phyloP scores from a whole-genome alignment of 1,140 invertebrate species.

The Bombus terrestris region DNA sequence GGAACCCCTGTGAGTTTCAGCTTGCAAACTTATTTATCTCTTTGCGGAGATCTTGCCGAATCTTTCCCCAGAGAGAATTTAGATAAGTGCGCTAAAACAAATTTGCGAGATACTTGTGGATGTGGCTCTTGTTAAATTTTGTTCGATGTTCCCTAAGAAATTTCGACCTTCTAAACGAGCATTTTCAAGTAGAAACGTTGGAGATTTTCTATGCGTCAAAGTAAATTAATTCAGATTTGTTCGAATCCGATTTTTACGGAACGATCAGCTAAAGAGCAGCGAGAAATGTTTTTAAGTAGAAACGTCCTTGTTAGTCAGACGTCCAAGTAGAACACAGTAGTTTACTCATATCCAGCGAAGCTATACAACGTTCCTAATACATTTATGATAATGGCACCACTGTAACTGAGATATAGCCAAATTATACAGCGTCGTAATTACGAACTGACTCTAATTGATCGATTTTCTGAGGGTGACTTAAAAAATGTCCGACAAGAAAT shows the following conservation, averaged over 20 bases:
- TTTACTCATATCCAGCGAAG: background rate
- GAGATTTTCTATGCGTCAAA: no score
- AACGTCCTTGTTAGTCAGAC: background rate
- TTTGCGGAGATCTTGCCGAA: constrained; percentile 59
- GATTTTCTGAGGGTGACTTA: background rate
- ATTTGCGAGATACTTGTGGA: constrained; percentile 37
- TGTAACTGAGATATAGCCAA: background rate
- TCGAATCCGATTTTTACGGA: no score
- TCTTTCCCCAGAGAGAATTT: constrained; percentile 56
- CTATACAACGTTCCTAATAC: no score
- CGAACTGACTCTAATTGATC: background rate
- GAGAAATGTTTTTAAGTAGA: background rate
- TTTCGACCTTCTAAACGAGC: background rate
- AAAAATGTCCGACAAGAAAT: background rate
- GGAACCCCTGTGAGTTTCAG: constrained; percentile 17
- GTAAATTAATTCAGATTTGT: no score
- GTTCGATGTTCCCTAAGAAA: constrained; percentile 7
- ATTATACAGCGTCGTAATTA: background rate
- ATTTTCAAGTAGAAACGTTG: background rate
- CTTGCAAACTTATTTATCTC: constrained; percentile 64
- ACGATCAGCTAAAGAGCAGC: background rate
- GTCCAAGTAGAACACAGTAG: no score
- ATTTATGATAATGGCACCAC: background rate
- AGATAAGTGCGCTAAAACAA: constrained; percentile 58
- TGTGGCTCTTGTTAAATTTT: constrained; percentile 39